Base-by-base conservation (phyloP, 2,888 invertebrate genomes). In the Pogonocherus hispidulus region DNA sequence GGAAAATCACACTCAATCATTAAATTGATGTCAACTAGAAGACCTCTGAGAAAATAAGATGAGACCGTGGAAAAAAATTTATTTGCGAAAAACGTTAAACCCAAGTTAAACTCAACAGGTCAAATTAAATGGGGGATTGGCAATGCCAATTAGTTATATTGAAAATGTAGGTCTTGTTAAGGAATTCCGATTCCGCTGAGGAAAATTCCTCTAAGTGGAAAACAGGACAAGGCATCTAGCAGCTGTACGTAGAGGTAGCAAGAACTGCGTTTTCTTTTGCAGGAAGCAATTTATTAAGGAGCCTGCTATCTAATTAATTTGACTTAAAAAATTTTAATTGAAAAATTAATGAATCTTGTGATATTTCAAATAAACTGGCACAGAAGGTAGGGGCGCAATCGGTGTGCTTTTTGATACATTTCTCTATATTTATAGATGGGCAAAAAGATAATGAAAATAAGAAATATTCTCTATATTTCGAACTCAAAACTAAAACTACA, bases 91-190 rank as follows among this genome's bases (percentile, higher is more conserved):
- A 57, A 41, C 44, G 44, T 57, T 16, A 46, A 57, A 46, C 46
- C 44, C 23, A n/a, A 3, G 22, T n/a, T n/a, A n/a, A n/a, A n/a
- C n/a, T n/a, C n/a, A n/a, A n/a, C n/a, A n/a, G 44, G 14, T 16
- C 57, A 16, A 23, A 41, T 57, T 57, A 57, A 23, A 57, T 22
- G 44, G 22, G 22, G 19, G 35, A 35, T 56, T 37, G 19, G 20
- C 14, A 6, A 20, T 35, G 23, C 46, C 57, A 57, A 57, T 57
- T 57, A 57, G 57, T 57, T 57, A 44, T 57, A 57, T 57, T 23
- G 57, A 44, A 46, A 57, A 57, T 44, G 44, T 23, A 22, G 46
- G 18, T 44, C 44, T 22, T 44, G 57, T 44, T 41, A 22, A 44
- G 56, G 14, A 37, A 56, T 56, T 44, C 56, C 56, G 14, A 32